Base-by-base conservation (phyloP, 2,797 vertebrate species). In the Fratercula arctica region DNA sequence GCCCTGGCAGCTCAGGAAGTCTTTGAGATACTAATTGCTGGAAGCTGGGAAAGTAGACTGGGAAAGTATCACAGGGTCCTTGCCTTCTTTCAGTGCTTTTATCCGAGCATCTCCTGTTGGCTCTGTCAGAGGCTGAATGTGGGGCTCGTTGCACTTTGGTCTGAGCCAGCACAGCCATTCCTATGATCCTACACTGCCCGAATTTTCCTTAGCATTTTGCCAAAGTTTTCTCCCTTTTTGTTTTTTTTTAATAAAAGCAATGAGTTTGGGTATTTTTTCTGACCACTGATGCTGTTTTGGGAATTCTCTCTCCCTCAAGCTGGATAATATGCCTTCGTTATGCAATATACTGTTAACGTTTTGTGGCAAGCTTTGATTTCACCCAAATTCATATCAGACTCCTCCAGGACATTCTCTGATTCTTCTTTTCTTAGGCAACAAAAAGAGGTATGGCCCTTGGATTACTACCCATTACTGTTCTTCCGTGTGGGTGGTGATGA, bases 31-130 rank as follows among this genome's bases (percentile, higher is more conserved):
- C 60, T 50, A 17, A 89, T 39, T 87, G 73, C 94, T 96, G 83
- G 83, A 53, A 97, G 95, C 90, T 94, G 95, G 93, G 91, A 96
- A 95, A 96, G 82, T 10, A n/a, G 66, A 37, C 72, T 50, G 76
- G 87, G 92, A 57, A 82, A 87, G 79, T 61, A 51, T 88, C 93
- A 83, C 83, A 81, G 92, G 29, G 66, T 0, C 15, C 64, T 67
- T 17, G 84, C 66, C 6, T 51, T 60, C n/a, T 57, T 29, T 48
- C 64, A 63, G 24, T 20, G 70, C 74, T 82, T 88, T 86, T 37
- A 72, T 85, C 70, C 56, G 11, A 74, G 72, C 59, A 24, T 63
- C 82, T 91, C 37, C 67, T 6, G 16, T 56, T 66, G 87, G 61
- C 23, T 77, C 85, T 68, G 73, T 50, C 82, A 41, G 53, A 33